Evolutionary conservation across 2,113 vertebrate species (phyloP).

Genomic region (Dicaeum eximium): DNA sequence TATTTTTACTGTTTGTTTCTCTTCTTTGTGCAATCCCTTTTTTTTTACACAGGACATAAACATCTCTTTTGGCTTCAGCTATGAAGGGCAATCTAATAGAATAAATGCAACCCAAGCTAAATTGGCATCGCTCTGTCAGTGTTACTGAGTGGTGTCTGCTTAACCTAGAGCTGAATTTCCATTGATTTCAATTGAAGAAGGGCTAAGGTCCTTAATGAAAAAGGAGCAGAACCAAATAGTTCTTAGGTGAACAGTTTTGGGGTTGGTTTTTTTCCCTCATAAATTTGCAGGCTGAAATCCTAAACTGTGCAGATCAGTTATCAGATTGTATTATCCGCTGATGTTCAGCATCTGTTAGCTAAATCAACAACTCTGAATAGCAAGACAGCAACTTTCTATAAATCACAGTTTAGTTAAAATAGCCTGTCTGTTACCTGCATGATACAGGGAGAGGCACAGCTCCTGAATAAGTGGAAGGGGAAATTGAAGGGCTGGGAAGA

Average conservation of each 20-base stretch:
- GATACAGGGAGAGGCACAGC: background rate
- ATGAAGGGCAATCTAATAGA: background rate
- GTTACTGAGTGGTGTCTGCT: background rate
- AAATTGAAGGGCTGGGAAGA: background rate
- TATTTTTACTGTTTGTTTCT: background rate
- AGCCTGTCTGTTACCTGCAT: background rate
- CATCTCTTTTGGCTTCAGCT: background rate
- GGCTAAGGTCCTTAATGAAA: constrained; percentile 45
- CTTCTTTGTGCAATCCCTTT: background rate
- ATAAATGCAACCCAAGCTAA: constrained; percentile 7
- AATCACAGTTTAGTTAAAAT: background rate
- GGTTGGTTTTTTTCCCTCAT: background rate
- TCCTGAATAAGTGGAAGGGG: background rate
- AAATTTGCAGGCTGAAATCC: constrained; percentile 1
- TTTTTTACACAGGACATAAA: background rate
- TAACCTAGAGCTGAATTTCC: constrained; percentile 30
- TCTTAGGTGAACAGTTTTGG: background rate
- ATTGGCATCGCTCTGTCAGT: background rate
- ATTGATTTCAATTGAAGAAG: constrained; percentile 51
- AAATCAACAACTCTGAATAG: background rate
- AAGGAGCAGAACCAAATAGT: constrained; percentile 8
- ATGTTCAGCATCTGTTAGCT: background rate
- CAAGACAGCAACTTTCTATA: background rate
- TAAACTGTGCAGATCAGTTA: background rate
- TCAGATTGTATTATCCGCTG: background rate